phyloP scores from a whole-genome alignment of 2,113 vertebrate species.

The Loxodonta africana region DNA sequence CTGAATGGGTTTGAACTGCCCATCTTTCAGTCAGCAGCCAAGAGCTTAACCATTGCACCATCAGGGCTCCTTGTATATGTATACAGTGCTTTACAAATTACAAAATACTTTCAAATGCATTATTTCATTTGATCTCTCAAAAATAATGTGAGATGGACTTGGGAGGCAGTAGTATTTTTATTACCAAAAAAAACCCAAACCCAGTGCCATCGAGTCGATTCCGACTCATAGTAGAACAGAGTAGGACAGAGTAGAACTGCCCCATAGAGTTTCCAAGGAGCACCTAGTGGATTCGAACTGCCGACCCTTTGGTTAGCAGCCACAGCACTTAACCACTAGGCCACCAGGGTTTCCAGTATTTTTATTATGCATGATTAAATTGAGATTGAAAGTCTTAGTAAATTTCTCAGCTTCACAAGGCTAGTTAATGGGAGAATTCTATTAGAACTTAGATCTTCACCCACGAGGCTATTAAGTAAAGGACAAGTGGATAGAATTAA shows the following conservation, averaged over 20 bases:
- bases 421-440: background rate
- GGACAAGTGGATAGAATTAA: background rate
- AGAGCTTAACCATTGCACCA: no score
- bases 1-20: no score
- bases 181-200: background rate
- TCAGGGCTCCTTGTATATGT: no score
- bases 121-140: background rate
- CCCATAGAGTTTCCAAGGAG: no score
- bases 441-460: background rate
- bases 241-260: no score
- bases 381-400: background rate
- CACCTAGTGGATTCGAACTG: no score
- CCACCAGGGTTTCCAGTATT: background rate
- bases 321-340: no score
- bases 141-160: background rate
- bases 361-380: conserved; percentile 47
- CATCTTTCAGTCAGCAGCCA: no score
- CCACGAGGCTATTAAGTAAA: background rate
- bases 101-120: conserved; percentile 19
- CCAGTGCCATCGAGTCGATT: no score
- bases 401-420: background rate
- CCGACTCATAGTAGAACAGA: no score
- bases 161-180: background rate
- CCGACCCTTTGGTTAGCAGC: no score
- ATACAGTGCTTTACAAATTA: conserved; percentile 14